Evolutionary conservation across 2,113 vertebrate species (phyloP), one percentile per base, ranked within the genome.

Genomic region (Megaptera novaeangliae): DNA sequence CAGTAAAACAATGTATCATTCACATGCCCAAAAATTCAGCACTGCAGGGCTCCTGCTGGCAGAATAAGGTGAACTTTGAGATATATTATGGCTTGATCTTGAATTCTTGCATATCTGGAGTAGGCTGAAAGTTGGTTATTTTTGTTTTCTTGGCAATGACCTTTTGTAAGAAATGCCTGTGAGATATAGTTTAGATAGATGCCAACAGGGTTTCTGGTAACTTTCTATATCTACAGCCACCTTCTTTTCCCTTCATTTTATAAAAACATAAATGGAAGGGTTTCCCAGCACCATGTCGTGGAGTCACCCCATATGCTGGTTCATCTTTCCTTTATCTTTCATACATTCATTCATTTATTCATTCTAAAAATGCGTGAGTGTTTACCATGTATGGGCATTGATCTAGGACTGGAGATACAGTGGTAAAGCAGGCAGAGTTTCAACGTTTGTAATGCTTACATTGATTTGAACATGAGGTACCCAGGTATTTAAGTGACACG

Each of bases 1-100:
- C 34, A 57, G 17, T 98, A 98, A 95, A 96, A 96, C 80, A 91
- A 82, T 96, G 44, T 88, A 97, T 94, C 75, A 77, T 90, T 96
- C 91, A 96, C 71, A 92, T 93, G 74, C 80, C 88, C 94, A 1
- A 44, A 93, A 96, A 88, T 68, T 77, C 46, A 96, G 92, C 82
- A 63, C n/a, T 94, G 80, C 21, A 61, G 44, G 90, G 39, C 75
- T 95, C 49, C 31, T 72, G 80, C 88, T 96, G 93, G 91, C 85
- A 83, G 57, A 91, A 82, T 87, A 84, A 83, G 96, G 90, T 96
- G 86, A 92, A 86, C 83, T 96, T 71, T 71, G 71, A 94, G 85
- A 71, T 75, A 61, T 41, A 88, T 81, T 87, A 55, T 88, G 88
- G 69, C 75, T 92, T 82, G 88, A 92, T 95, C 83, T 83, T 92